Percentiles rank a stretch among this genome's conserved stretches.
Evolutionary conservation across 2,888 invertebrate genomes (phyloP).

Genomic region (Trileptium ribeirensis): DNA sequence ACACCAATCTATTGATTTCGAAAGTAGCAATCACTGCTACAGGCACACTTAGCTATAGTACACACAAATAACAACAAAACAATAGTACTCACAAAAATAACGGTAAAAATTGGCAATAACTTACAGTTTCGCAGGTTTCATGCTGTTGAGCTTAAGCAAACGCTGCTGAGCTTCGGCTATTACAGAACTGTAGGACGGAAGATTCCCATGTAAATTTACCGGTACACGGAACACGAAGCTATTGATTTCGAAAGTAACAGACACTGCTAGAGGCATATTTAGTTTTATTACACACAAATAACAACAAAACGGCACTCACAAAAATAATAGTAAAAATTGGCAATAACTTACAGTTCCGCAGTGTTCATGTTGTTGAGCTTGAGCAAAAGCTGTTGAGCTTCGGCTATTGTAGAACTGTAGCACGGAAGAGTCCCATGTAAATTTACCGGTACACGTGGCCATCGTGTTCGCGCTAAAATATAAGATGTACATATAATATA

Average conservation of each 20-base stretch:
- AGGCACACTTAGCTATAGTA: too few relatives aligned
- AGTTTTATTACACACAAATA: neutral
- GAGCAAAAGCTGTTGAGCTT: slow-evolving; percentile 48
- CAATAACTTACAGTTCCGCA: slow-evolving; percentile 16
- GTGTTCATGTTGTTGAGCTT: slow-evolving; percentile 47
- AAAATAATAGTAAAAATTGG: too few relatives aligned
- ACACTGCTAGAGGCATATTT: too few relatives aligned
- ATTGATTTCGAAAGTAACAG: too few relatives aligned
- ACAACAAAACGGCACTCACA: too few relatives aligned
- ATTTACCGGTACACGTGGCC: slow-evolving; percentile 68
- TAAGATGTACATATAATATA: too few relatives aligned
- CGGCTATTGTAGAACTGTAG: slow-evolving; percentile 60
- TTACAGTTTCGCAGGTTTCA: slow-evolving; percentile 38
- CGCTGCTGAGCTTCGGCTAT: slow-evolving; percentile 49
- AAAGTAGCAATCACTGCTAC: too few relatives aligned
- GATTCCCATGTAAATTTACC: slow-evolving; percentile 69
- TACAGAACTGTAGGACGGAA: slow-evolving; percentile 69
- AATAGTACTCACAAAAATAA: too few relatives aligned
- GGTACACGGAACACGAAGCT: slow-evolving; percentile 72
- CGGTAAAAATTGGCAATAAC: too few relatives aligned
- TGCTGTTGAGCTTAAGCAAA: slow-evolving; percentile 48
- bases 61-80: too few relatives aligned
- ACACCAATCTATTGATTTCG: too few relatives aligned
- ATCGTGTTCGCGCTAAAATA: slow-evolving; percentile 58
- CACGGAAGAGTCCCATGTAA: slow-evolving; percentile 76